Evolutionary conservation across 2,888 invertebrate species (phyloP).

Genomic region (Slavum lentiscoides): DNA sequence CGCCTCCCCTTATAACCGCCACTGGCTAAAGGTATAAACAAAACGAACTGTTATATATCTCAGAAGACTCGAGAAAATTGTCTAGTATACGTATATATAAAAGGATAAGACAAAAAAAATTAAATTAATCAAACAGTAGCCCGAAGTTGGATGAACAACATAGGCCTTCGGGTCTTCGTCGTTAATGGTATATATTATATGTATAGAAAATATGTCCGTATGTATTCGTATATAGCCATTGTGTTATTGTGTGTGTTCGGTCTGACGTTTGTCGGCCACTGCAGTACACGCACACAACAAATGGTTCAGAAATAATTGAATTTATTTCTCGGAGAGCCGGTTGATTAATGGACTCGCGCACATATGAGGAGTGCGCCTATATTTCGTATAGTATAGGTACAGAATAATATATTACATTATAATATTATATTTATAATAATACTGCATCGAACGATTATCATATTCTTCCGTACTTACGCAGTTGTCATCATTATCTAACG

Average conservation of each 20-base stretch:
- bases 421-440: conserved; percentile 37
- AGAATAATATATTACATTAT: neutral
- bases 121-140: conserved; percentile 39
- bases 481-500: no score
- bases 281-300: neutral
- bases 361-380: conserved; percentile 31
- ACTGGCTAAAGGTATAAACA: no score
- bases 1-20: no score
- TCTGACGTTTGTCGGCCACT: conserved; percentile 37
- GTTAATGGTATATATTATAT: no score
- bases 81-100: no score
- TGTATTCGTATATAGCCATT: neutral
- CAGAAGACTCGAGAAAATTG: neutral
- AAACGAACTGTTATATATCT: no score
- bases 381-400: conserved; percentile 1
- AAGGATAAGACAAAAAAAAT: neutral
- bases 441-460: no score
- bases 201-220: conserved; percentile 6
- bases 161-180: neutral
- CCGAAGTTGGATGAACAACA: neutral
- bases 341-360: conserved; percentile 44
- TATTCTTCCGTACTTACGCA: no score
- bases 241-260: conserved; percentile 23
- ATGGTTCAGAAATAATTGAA: conserved; percentile 47
- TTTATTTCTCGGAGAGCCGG: conserved; percentile 39